phyloP scores from a whole-genome alignment of 2,888 invertebrate genomes.

The Brachyopa scutellaris region DNA sequence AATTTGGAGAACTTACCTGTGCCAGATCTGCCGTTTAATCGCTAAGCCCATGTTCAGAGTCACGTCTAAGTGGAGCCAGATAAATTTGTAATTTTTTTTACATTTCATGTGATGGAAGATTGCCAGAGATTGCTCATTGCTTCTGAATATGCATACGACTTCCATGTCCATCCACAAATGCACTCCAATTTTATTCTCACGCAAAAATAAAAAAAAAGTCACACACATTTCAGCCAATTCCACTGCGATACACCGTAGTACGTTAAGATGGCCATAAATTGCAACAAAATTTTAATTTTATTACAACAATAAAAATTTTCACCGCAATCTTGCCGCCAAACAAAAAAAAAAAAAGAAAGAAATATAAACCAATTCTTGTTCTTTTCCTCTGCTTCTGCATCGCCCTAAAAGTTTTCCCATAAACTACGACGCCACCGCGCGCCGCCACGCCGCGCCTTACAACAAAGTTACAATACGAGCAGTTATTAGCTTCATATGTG shows the following conservation, averaged over 20 bases:
- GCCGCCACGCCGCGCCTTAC: slow-evolving; percentile 14
- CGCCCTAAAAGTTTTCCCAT: slow-evolving; percentile 65
- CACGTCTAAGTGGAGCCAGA: too few relatives aligned
- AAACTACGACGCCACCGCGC: slow-evolving; percentile 38
- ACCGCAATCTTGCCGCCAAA: slow-evolving; percentile 67
- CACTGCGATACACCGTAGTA: slow-evolving; percentile 39
- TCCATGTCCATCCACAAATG: too few relatives aligned
- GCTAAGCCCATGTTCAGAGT: too few relatives aligned
- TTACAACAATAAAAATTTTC: slow-evolving; percentile 58
- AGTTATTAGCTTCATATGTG: background rate
- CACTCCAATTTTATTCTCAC: too few relatives aligned
- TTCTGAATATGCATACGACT: too few relatives aligned
- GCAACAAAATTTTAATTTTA: slow-evolving; percentile 72
- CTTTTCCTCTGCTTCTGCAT: background rate
- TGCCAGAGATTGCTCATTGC: too few relatives aligned
- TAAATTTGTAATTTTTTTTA: too few relatives aligned
- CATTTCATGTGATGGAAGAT: too few relatives aligned
- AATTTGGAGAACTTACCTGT: too few relatives aligned
- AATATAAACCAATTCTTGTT: slow-evolving; percentile 17
- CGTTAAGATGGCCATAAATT: slow-evolving; percentile 57
- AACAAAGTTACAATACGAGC: too few relatives aligned
- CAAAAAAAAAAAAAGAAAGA: too few relatives aligned
- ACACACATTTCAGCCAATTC: slow-evolving; percentile 8
- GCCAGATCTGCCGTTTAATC: too few relatives aligned
- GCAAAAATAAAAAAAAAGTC: background rate